Conservation (phyloP, 2,113 vertebrate species). For the Chionis minor region DNA sequence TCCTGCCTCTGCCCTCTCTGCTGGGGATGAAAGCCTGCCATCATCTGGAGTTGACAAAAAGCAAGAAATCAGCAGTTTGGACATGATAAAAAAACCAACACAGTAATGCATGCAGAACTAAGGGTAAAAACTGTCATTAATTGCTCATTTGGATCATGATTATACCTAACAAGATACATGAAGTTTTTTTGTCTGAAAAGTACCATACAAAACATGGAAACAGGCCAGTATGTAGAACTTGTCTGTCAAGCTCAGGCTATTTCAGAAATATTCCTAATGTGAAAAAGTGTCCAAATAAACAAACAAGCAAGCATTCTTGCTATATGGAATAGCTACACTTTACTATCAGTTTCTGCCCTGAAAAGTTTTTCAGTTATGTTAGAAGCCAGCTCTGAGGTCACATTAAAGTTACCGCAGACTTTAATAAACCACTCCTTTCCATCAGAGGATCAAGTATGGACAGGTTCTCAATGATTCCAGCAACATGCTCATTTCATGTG, state of each 20-base stretch:
- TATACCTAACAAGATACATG: not conserved
- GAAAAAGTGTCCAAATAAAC: not conserved
- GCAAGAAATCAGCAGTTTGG: not conserved
- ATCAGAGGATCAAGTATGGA: not conserved
- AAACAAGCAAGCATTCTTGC: not conserved
- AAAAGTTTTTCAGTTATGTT: not conserved
- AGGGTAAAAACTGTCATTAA: not conserved
- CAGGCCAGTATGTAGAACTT: not conserved
- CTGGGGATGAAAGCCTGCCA: constrained; percentile 69
- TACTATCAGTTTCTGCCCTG: not conserved
- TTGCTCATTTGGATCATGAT: not conserved
- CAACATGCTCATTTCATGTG: not conserved
- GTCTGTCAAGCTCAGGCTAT: not conserved
- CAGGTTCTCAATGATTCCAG: not conserved
- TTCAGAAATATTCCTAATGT: not conserved
- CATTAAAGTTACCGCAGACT: not conserved
- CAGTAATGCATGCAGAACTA: not conserved
- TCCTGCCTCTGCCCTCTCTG: constrained; percentile 80
- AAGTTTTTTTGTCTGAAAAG: constrained; percentile 16
- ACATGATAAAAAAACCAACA: not conserved
- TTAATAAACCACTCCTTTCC: not conserved
- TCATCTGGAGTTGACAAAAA: constrained; percentile 75
- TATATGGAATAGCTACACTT: not conserved
- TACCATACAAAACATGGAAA: not conserved
- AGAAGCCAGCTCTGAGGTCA: not conserved